phyloP scores from a whole-genome alignment of 2,888 invertebrate genomes.

The Nomada fucata region DNA sequence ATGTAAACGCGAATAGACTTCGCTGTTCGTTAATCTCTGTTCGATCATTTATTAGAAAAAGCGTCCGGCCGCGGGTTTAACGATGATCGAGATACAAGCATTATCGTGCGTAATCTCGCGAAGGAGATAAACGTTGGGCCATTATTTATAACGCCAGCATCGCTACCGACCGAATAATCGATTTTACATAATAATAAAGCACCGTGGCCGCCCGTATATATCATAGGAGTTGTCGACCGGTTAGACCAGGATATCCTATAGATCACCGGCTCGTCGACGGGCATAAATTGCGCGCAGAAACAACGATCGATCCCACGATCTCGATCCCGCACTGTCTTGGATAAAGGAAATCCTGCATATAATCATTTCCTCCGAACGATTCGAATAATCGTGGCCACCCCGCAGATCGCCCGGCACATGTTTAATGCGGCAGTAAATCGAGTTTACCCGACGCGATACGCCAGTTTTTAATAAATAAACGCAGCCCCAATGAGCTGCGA shows the following conservation, averaged over 20 bases:
- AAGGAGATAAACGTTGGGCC: slow-evolving; percentile 32
- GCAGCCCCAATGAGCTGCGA: slow-evolving; percentile 2
- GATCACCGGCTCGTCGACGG: slow-evolving; percentile 35
- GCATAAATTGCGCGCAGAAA: slow-evolving; percentile 48
- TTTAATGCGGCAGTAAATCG: slow-evolving; percentile 4
- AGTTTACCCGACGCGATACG: background rate
- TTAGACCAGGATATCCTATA: slow-evolving; percentile 31
- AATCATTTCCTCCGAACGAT: background rate
- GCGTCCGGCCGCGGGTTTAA: slow-evolving; percentile 17
- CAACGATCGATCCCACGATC: slow-evolving; percentile 22
- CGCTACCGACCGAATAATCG: slow-evolving; percentile 42
- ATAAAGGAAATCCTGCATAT: background rate
- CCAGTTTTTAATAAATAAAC: slow-evolving; percentile 23
- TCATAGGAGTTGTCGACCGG: slow-evolving; percentile 38
- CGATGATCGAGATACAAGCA: slow-evolving; percentile 46
- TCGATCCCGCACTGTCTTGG: background rate
- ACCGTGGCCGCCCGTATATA: slow-evolving; percentile 26
- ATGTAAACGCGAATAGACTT: background rate
- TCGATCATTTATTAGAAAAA: slow-evolving; percentile 29
- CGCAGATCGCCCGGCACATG: background rate
- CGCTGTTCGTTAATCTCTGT: background rate
- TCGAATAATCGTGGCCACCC: too few relatives aligned
- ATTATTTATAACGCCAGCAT: slow-evolving; percentile 43
- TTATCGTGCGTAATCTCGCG: slow-evolving; percentile 46
- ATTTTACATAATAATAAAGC: slow-evolving; percentile 57